Evolutionary conservation across 1,140 invertebrate genomes (phyloP).

Genomic region (Drosophila cardini): DNA sequence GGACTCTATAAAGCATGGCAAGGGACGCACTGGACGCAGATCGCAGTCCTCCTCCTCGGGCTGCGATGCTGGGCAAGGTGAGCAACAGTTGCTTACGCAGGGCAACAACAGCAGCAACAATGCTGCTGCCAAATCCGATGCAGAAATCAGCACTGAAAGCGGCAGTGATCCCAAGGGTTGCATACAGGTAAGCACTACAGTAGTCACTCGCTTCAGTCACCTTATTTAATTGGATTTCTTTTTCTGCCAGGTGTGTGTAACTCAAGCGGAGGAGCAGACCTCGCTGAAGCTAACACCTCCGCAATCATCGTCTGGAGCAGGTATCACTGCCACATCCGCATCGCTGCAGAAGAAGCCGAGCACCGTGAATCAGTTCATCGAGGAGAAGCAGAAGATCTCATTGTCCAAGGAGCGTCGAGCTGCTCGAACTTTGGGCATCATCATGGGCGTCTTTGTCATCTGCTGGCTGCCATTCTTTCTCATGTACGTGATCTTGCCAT

Average conservation of each 20-base stretch:
- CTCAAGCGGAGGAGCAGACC: conserved; percentile 70
- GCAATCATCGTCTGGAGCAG: conserved; percentile 63
- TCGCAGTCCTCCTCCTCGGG: conserved; percentile 61
- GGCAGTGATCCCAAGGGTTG: conserved; percentile 74
- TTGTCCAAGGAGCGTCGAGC: conserved; percentile 96
- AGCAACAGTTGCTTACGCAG: conserved; percentile 66
- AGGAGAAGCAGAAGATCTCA: conserved; percentile 96
- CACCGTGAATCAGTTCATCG: conserved; percentile 94
- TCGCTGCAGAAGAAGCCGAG: conserved; percentile 75
- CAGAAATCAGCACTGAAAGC: conserved; percentile 77
- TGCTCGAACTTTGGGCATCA: conserved; percentile 95
- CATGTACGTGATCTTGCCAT: conserved; percentile 96
- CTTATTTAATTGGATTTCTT: neutral
- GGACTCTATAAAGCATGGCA: conserved; percentile 81
- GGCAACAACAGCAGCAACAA: conserved; percentile 51
- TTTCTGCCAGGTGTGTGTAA: conserved; percentile 56
- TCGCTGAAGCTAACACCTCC: conserved; percentile 75
- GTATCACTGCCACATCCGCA: conserved; percentile 29
- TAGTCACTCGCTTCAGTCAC: neutral
- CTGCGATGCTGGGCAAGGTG: conserved; percentile 62
- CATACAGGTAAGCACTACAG: conserved; percentile 57
- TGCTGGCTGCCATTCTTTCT: conserved; percentile 99
- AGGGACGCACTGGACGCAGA: conserved; percentile 71
- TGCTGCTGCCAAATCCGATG: conserved; percentile 56
- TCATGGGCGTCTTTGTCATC: conserved; percentile 97